Evolutionary conservation across 2,888 invertebrate genomes (phyloP), one percentile per base, ranked within the genome.

Genomic region (Ophioninae sp.): DNA sequence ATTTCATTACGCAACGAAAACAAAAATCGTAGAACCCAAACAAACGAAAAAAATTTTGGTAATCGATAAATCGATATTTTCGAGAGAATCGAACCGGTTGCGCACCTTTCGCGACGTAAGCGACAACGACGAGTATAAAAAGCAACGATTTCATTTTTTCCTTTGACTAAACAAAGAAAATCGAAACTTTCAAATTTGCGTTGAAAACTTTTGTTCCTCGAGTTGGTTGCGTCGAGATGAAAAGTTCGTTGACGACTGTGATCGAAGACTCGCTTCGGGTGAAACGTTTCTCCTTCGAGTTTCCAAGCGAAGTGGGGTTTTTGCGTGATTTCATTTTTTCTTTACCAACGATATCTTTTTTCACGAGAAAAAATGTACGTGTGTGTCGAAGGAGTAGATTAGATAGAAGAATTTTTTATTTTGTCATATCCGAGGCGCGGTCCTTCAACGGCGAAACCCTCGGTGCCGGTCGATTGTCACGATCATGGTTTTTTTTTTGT

Each of bases 61-160:
- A 17, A 51, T 17, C 51, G 51, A 51, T 51, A 17, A 6, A 20
- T 22, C 0, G 44, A 73, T 68, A 7, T 30, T 2, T 30, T 30
- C 30, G 30, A 23, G 44, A 41, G 3, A 51, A 51, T 51, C 5
- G 17, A 51, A 17, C 13, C 13, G 6, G 17, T 51, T 13, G 68
- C 77, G 61, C 20, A 69, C 77, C 61, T 9, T 37, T 37, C 13
- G 61, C 77, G 30, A 77, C 30, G 37, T 63, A 77, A 37, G 69
- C 63, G 7, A 69, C 61, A 37, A 51, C 44, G 61, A 69, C 22
- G 17, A 77, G 17, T 10, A 69, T 13, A 8, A 76, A 17, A 51
- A 77, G 41, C 9, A 9, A 7, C 44, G 17, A 37, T 63, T 77
- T 77, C 77, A 77, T 77, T 20, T 63, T 77, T 17, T 13, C 17